Percentiles rank a stretch among this genome's conserved stretches.
Evolutionary conservation across 2,797 vertebrate genomes (phyloP).

Genomic region (Margarornis squamiger): DNA sequence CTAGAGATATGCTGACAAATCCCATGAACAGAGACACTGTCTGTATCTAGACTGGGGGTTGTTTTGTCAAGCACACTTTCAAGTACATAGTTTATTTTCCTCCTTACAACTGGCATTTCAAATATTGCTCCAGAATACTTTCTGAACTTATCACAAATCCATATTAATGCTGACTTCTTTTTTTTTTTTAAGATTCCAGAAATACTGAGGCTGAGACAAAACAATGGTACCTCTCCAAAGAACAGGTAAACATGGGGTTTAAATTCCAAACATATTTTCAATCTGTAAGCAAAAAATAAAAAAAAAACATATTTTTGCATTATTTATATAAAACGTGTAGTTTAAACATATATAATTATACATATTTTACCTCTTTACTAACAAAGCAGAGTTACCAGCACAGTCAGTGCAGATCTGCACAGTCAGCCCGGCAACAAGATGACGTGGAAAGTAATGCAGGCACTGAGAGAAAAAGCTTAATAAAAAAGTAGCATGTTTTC

Average conservation of each 20-base stretch:
- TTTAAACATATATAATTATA: neutral
- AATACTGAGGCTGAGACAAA: neutral
- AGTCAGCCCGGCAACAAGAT: neutral
- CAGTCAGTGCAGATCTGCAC: neutral
- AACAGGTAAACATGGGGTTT: neutral
- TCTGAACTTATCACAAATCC: neutral
- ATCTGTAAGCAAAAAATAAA: neutral
- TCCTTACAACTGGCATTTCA: neutral
- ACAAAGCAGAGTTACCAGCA: neutral
- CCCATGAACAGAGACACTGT: neutral
- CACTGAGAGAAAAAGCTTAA: conserved; percentile 44
- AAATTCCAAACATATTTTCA: neutral
- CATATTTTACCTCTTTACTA: neutral
- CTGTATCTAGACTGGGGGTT: conserved; percentile 31
- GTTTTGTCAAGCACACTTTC: neutral
- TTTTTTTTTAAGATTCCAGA: neutral
- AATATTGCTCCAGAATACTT: neutral
- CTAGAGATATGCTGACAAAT: neutral
- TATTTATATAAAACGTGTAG: neutral
- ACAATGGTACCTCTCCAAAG: neutral
- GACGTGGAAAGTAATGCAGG: neutral
- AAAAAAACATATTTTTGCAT: neutral
- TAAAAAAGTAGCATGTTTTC: conserved; percentile 66
- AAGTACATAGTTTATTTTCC: neutral
- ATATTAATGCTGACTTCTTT: neutral